These are phyloP conservation scores for Caenorhabditis briggsae DNA, from an alignment of 1,140 invertebrate genomes.

Conservation along the genomic window DNA sequence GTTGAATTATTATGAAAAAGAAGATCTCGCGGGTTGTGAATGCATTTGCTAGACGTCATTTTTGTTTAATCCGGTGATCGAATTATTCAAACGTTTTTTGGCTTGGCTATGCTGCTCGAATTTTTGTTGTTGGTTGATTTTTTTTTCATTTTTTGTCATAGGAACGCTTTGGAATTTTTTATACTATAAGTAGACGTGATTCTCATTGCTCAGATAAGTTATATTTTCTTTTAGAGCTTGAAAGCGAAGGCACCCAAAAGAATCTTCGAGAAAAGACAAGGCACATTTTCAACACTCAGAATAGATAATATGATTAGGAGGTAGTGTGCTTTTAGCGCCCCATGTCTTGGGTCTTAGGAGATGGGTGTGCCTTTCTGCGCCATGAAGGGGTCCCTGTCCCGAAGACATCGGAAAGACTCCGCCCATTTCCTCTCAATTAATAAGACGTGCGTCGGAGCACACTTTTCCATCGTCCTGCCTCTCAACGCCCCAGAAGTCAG, in stretches of 20 bases:
- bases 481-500: slow-evolving; percentile 49
- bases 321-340: slow-evolving; percentile 47
- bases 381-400: slow-evolving; percentile 2
- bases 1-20: not conserved
- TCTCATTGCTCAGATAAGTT: no score
- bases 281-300: slow-evolving; percentile 4
- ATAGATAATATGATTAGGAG: slow-evolving; percentile 53
- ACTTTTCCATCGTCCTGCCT: slow-evolving; percentile 41
- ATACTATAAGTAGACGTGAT: no score
- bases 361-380: slow-evolving; percentile 15
- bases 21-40: not conserved
- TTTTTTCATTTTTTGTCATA: not conserved
- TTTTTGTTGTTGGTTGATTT: slow-evolving; percentile 8
- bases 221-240: not conserved
- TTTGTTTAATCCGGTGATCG: slow-evolving; percentile 11
- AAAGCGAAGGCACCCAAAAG: no score
- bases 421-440: slow-evolving; percentile 55
- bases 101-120: not conserved
- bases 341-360: not conserved
- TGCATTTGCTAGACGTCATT: not conserved
- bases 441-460: slow-evolving; percentile 52
- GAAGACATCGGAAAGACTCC: slow-evolving; percentile 10
- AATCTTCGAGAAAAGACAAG: not conserved
- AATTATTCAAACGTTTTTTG: not conserved
- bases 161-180: no score